Conservation (phyloP, 2,113 vertebrate genomes). For the Centropristis striata region DNA sequence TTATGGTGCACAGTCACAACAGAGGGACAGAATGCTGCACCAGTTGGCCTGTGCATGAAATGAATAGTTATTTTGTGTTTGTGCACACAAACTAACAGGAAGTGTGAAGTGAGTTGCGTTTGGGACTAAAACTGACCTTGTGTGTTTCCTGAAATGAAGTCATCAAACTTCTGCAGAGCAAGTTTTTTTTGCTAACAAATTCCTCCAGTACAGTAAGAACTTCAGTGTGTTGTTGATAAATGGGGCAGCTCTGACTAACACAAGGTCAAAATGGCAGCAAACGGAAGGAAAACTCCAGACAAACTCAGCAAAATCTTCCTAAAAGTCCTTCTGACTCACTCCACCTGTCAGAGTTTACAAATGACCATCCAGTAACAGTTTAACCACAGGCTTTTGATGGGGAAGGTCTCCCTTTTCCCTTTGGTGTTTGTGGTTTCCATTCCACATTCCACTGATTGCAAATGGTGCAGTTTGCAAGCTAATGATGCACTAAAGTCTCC, state of each 20-base stretch:
- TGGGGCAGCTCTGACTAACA: constrained; percentile 25
- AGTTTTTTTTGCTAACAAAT: constrained; percentile 7
- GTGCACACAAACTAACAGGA: constrained; percentile 40
- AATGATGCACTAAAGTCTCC: constrained; percentile 40
- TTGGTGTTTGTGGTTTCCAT: constrained; percentile 46
- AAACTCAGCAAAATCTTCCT: constrained; percentile 59
- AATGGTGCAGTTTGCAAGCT: constrained; percentile 38
- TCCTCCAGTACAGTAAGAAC: constrained; percentile 9
- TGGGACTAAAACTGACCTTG: constrained; percentile 16
- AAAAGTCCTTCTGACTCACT: constrained; percentile 30
- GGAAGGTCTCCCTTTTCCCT: constrained; percentile 35
- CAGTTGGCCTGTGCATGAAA: constrained; percentile 41
- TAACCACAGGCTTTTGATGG: constrained; percentile 59
- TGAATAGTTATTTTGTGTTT: constrained; percentile 62
- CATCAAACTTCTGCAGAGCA: constrained; percentile 5
- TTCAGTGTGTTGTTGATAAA: constrained; percentile 47
- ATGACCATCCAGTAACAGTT: constrained; percentile 45
- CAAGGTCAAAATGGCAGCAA: constrained; percentile 54
- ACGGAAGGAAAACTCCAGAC: constrained; percentile 54
- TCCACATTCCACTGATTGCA: constrained; percentile 52
- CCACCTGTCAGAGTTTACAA: constrained; percentile 70
- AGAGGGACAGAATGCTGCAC: constrained; percentile 38
- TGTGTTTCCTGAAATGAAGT: constrained; percentile 46
- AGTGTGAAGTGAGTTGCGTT: constrained; percentile 31
- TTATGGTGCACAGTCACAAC: constrained; percentile 60